Evolutionary conservation across 2,888 invertebrate genomes (phyloP).

Genomic region (Poecilobothrus nobilitatus): DNA sequence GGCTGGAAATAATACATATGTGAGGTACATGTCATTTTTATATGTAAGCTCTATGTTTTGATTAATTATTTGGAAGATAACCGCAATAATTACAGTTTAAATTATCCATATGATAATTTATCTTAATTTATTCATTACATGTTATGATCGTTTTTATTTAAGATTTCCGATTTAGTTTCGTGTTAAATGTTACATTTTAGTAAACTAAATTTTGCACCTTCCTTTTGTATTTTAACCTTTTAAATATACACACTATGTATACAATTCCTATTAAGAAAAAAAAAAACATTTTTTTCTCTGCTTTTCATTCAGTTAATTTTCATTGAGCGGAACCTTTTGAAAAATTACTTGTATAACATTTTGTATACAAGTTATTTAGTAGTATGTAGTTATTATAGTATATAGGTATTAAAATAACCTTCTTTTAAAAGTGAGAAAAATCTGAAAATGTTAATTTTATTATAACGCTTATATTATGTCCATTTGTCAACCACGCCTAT

Average conservation of each 20-base stretch:
- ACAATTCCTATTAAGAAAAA: too few species aligned
- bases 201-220: neutral
- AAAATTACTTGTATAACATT: neutral
- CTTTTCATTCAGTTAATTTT: neutral
- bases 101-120: too few species aligned
- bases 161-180: too few species aligned
- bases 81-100: too few species aligned
- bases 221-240: neutral
- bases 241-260: neutral
- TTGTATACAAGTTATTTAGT: neutral
- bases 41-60: too few species aligned
- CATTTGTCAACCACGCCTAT: neutral
- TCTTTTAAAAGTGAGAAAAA: neutral
- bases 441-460: neutral
- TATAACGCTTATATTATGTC: neutral
- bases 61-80: too few species aligned
- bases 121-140: too few species aligned
- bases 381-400: too few species aligned
- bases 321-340: neutral
- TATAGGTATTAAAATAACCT: neutral
- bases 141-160: too few species aligned
- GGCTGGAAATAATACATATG: too few species aligned
- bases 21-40: too few species aligned
- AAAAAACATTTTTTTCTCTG: too few species aligned
- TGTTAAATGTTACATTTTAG: neutral